Evolutionary conservation across 2,113 vertebrate genomes (phyloP).

Genomic region (Vulpes ferrilata): DNA sequence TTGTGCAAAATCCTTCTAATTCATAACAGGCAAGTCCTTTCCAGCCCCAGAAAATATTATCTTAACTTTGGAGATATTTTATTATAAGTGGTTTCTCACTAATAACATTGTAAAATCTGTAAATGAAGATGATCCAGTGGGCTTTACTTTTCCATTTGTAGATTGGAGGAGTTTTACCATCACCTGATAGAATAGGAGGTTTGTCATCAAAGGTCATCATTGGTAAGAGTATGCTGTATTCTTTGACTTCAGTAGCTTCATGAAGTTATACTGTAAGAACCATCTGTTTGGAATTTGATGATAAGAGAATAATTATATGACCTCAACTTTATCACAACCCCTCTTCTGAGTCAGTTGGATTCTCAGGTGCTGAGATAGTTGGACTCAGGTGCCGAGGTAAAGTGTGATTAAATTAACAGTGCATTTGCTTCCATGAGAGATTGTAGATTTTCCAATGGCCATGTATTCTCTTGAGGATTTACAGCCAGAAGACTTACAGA

Average conservation of each 20-base stretch:
- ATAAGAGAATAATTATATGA: not conserved
- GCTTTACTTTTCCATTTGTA: not conserved
- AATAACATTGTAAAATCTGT: not conserved
- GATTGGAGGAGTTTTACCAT: not conserved
- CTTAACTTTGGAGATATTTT: not conserved
- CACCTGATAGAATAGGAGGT: not conserved
- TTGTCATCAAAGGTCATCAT: not conserved
- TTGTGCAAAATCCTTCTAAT: not conserved
- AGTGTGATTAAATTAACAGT: not conserved
- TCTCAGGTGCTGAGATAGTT: not conserved
- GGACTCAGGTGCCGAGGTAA: not conserved
- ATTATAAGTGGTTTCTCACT: not conserved
- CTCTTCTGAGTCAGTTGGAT: not conserved
- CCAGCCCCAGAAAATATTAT: not conserved
- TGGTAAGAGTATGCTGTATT: not conserved
- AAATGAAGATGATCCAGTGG: not conserved
- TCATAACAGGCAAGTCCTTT: not conserved
- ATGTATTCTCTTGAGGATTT: not conserved
- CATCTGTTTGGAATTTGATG: constrained; percentile 6
- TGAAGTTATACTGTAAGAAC: not conserved
- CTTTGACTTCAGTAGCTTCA: not conserved
- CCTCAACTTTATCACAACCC: not conserved
- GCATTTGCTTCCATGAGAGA: not conserved
- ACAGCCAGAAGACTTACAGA: not conserved
- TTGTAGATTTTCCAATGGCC: not conserved